phyloP scores from a whole-genome alignment of 2,113 vertebrate genomes.

The Carettochelys insculpta region DNA sequence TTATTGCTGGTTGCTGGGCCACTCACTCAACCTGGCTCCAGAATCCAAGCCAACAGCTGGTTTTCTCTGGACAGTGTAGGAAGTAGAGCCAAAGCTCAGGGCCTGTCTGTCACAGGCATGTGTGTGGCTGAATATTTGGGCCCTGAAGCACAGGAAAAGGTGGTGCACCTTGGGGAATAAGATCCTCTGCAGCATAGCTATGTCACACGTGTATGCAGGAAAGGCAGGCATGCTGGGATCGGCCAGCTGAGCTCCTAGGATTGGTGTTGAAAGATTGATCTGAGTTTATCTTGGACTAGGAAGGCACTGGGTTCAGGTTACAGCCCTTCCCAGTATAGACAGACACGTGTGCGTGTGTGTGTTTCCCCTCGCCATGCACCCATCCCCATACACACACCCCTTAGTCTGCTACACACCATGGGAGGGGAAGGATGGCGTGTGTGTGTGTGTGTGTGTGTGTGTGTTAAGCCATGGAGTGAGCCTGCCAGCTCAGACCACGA shows the following conservation, averaged over 20 bases:
- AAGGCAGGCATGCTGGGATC: not conserved
- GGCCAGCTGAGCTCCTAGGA: slow-evolving; percentile 7
- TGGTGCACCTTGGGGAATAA: not conserved
- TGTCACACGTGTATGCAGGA: not conserved
- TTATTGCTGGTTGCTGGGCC: not conserved
- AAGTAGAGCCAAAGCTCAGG: not conserved
- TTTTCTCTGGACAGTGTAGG: not conserved
- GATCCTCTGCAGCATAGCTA: not conserved
- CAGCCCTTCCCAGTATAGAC: slow-evolving; percentile 28
- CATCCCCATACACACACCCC: not conserved
- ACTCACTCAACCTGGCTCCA: not conserved
- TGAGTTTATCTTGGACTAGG: slow-evolving; percentile 25
- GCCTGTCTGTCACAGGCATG: not conserved
- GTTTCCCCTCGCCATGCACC: not conserved
- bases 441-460: too few species aligned
- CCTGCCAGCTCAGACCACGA: too few species aligned
- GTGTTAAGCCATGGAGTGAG: too few species aligned
- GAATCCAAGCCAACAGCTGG: not conserved
- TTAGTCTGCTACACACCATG: not conserved
- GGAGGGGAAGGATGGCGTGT: not conserved
- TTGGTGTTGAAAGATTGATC: slow-evolving; percentile 25
- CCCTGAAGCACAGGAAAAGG: accelerated
- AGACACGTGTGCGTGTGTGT: not conserved
- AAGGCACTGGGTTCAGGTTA: slow-evolving; percentile 19
- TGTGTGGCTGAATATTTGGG: not conserved